A percentile compares a stretch with the other conserved stretches of the same genome.
Conservation (phyloP, 2,888 invertebrate species). For the Acleris literana region DNA sequence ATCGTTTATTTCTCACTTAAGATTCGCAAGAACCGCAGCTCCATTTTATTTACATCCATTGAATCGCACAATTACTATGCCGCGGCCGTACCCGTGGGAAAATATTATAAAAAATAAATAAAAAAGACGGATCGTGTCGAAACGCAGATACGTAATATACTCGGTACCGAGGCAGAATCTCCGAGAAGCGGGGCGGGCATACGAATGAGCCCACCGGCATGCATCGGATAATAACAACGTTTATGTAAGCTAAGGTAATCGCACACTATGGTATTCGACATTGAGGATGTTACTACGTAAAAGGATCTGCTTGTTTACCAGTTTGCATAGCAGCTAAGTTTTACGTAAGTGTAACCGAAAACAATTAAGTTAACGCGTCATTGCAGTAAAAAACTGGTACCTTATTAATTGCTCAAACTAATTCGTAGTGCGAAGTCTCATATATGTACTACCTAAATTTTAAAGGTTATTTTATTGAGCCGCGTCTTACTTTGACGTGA, state of each 20-base stretch:
- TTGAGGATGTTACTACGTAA: conserved; percentile 40
- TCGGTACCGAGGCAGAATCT: conserved; percentile 69
- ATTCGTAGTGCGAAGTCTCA: neutral
- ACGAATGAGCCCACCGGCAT: conserved; percentile 52
- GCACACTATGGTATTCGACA: conserved; percentile 43
- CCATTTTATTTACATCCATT: conserved; percentile 52
- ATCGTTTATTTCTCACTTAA: conserved; percentile 3
- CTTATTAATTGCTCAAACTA: conserved; percentile 16
- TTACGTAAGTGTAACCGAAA: conserved; percentile 23
- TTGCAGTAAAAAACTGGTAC: conserved; percentile 25
- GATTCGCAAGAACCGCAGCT: conserved; percentile 19
- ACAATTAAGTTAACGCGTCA: conserved; percentile 32
- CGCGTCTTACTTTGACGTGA: conserved; percentile 5
- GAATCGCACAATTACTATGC: conserved; percentile 59
- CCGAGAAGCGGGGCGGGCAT: conserved; percentile 62
- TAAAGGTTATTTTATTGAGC: neutral
- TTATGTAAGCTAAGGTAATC: conserved; percentile 46
- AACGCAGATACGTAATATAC: conserved; percentile 57
- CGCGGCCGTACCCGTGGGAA: conserved; percentile 71
- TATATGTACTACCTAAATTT: neutral
- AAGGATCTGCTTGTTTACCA: conserved; percentile 23
- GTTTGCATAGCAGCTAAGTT: conserved; percentile 17
- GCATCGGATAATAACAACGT: conserved; percentile 48
- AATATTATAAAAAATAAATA: conserved; percentile 58
- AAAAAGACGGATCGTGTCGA: conserved; percentile 58